These are phyloP conservation scores for Cyrtorhinus lividipennis DNA, from an alignment of 1,140 invertebrate genomes.

Conservation along the genomic window DNA sequence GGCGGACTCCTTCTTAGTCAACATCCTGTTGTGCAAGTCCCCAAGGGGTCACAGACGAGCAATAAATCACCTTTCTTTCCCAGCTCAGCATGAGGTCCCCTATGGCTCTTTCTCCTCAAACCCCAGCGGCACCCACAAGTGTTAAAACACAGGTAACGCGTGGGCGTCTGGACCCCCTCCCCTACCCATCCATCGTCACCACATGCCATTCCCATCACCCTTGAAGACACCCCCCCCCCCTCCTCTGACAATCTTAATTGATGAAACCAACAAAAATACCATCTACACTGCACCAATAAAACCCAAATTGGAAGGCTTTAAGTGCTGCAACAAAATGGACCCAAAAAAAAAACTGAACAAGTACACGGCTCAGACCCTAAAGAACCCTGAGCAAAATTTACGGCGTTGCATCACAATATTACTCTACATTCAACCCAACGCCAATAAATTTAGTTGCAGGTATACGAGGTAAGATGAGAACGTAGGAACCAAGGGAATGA, in stretches of 20 bases:
- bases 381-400: no score
- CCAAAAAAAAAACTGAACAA: no score
- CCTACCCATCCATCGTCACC: background rate
- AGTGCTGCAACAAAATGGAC: no score
- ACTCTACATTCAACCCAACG: no score
- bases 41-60: background rate
- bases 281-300: no score
- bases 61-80: slow-evolving; percentile 1
- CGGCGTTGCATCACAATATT: no score
- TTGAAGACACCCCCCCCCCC: background rate
- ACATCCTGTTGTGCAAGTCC: slow-evolving; percentile 9
- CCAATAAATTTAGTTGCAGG: no score
- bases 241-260: background rate
- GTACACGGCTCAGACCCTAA: no score
- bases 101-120: background rate
- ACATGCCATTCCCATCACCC: background rate
- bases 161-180: background rate
- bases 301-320: no score
- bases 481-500: no score
- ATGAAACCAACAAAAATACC: background rate
- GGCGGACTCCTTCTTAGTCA: background rate
- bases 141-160: slow-evolving; percentile 11
- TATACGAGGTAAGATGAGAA: no score
- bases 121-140: slow-evolving; percentile 1
- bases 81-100: background rate